Evolutionary conservation across 2,888 invertebrate genomes (phyloP).

Genomic region (Ceriagrion tenellum): DNA sequence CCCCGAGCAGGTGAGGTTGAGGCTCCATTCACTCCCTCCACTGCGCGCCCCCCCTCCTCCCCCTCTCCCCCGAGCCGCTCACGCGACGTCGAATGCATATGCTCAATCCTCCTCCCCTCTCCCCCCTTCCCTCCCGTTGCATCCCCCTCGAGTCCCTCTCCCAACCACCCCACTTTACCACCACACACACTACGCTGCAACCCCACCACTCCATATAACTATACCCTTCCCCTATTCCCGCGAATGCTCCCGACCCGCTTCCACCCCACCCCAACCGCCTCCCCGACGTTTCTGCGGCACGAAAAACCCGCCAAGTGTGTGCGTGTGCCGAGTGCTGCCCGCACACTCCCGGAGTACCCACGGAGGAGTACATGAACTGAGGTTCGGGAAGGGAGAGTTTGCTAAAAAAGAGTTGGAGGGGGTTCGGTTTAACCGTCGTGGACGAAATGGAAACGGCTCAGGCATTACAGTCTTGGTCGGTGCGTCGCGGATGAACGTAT

Average conservation of each 20-base stretch:
- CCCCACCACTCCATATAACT: neutral
- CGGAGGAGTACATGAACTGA: neutral
- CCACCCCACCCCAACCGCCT: too few relatives aligned
- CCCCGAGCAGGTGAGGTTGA: neutral
- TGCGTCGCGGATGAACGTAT: neutral
- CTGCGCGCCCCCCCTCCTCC: neutral
- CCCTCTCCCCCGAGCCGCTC: neutral
- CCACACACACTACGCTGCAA: neutral
- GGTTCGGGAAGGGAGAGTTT: neutral
- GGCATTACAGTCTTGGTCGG: neutral
- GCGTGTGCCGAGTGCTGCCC: neutral
- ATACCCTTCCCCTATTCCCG: neutral
- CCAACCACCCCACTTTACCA: neutral
- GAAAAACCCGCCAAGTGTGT: constrained; percentile 19
- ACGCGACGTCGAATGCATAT: neutral
- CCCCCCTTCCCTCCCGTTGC: neutral
- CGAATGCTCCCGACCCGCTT: neutral
- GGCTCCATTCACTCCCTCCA: neutral
- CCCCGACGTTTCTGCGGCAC: neutral
- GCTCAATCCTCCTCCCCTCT: neutral
- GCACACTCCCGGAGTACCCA: neutral
- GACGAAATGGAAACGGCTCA: neutral
- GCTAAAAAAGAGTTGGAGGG: neutral
- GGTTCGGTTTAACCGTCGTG: neutral
- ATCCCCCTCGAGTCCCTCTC: neutral